Percentiles rank a stretch among this genome's conserved stretches.
phyloP scores from a whole-genome alignment of 2,113 vertebrate species.

The Sinocyclocheilus rhinocerous region DNA sequence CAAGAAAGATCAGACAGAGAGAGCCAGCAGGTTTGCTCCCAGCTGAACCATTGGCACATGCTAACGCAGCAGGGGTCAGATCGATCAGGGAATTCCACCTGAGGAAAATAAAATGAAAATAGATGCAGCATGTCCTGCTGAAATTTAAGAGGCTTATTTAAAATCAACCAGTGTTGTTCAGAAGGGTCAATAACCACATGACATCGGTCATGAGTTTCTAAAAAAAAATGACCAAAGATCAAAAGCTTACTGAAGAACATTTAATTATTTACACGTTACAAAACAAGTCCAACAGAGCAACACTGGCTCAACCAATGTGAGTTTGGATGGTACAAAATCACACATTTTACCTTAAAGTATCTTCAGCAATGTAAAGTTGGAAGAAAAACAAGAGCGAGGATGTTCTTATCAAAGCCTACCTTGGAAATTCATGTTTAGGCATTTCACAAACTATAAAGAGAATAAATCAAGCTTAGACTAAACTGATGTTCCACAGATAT shows the following conservation, averaged over 20 bases:
- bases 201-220: neutral
- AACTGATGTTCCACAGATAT: neutral
- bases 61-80: constrained; percentile 17
- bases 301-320: neutral
- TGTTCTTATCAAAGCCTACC: neutral
- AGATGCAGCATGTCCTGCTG: constrained; percentile 37
- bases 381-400: neutral
- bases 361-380: neutral
- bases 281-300: neutral
- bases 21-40: neutral
- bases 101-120: constrained; percentile 51
- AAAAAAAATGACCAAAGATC: neutral
- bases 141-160: constrained; percentile 49
- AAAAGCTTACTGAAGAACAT: neutral
- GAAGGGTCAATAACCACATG: constrained; percentile 43
- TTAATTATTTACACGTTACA: neutral
- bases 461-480: neutral
- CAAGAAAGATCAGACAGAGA: neutral
- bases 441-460: neutral
- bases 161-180: constrained; percentile 17
- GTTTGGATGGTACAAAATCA: neutral
- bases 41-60: neutral
- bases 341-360: neutral
- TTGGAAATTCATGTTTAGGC: neutral
- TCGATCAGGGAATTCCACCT: constrained; percentile 31